phyloP scores from a whole-genome alignment of 2,113 vertebrate species.

The Hystrix brachyura region DNA sequence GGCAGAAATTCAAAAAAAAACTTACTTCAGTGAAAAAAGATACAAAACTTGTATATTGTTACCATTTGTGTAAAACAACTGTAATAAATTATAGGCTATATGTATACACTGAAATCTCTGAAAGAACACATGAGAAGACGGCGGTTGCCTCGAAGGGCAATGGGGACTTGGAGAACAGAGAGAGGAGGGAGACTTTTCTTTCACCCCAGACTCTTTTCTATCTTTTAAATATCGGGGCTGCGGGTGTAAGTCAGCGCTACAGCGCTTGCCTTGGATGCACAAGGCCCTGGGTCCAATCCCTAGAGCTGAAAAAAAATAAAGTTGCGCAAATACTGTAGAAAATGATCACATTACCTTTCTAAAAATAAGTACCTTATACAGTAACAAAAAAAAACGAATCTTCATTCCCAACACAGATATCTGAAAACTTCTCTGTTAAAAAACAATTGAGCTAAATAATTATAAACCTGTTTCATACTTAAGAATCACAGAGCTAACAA shows the following conservation, averaged over 20 bases:
- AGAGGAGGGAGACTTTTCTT: not conserved
- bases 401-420: not conserved
- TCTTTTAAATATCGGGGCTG: not conserved
- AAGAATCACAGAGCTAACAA: slow-evolving; percentile 60
- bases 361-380: slow-evolving; percentile 17
- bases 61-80: not conserved
- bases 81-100: not conserved
- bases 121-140: slow-evolving; percentile 8
- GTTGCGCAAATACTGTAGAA: not conserved
- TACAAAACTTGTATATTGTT: not conserved
- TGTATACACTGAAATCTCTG: not conserved
- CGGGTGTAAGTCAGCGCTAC: not conserved
- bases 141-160: not conserved
- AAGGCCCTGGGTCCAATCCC: not conserved
- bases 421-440: slow-evolving; percentile 6
- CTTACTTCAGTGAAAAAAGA: not conserved
- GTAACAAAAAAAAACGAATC: slow-evolving; percentile 16
- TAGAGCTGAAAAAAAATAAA: not conserved
- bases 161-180: not conserved
- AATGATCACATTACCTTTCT: not conserved
- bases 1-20: slow-evolving; percentile 7
- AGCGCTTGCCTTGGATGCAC: not conserved
- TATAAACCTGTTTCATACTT: slow-evolving; percentile 65
- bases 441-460: slow-evolving; percentile 28
- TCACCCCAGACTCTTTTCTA: not conserved